These are phyloP conservation scores for Drosophila gaucha DNA, from an alignment of 2,888 invertebrate species.

Conservation along the genomic window DNA sequence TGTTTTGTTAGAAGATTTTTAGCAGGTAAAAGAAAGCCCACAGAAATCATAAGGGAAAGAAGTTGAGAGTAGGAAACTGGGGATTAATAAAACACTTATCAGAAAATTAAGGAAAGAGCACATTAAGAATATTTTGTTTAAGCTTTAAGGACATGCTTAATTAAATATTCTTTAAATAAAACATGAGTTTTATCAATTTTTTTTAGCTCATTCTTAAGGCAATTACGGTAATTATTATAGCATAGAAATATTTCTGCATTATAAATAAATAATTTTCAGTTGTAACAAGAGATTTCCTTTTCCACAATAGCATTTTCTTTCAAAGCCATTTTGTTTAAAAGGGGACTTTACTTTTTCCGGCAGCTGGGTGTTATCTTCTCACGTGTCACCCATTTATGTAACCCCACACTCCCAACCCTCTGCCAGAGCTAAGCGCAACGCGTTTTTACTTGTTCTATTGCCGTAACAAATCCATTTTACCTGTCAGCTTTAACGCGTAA, in stretches of 20 bases:
- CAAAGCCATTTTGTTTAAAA: conserved; percentile 1
- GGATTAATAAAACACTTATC: conserved; percentile 2
- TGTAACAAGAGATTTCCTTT: not conserved
- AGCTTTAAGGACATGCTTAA: too few relatives aligned
- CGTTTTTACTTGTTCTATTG: conserved; percentile 55
- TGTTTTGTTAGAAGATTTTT: not conserved
- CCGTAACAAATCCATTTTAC: conserved; percentile 76
- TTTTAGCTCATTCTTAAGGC: not conserved
- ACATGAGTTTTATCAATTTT: not conserved
- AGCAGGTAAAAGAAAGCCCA: not conserved
- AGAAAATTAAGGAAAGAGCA: not conserved
- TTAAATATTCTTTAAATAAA: not conserved
- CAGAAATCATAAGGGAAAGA: not conserved
- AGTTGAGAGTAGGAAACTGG: not conserved
- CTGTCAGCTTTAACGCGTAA: conserved; percentile 77
- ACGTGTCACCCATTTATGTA: conserved; percentile 40
- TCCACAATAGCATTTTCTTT: not conserved
- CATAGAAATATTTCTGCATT: not conserved
- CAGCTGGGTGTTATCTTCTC: conserved; percentile 40
- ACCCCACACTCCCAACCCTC: not conserved
- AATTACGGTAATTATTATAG: not conserved
- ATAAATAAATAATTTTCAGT: conserved; percentile 2
- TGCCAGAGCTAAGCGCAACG: conserved; percentile 8
- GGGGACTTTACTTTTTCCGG: conserved; percentile 10
- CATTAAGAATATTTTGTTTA: not conserved